Evolutionary conservation across 2,797 vertebrate genomes (phyloP).

Genomic region (Sebastolobus alascanus): DNA sequence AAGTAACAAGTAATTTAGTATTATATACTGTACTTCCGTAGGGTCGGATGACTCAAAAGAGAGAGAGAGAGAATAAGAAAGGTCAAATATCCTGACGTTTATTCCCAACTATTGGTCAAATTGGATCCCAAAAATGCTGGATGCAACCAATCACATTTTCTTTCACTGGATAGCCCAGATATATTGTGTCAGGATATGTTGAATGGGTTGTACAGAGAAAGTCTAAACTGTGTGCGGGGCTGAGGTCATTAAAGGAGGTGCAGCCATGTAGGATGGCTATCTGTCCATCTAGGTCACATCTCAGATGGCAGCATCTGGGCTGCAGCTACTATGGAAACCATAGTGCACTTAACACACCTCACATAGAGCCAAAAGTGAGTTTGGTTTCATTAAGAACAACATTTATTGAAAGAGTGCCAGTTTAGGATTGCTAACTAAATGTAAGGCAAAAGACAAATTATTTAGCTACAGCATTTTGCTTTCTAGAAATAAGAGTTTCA

Average conservation of each 20-base stretch:
- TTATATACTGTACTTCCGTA: not conserved
- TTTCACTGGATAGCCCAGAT: not conserved
- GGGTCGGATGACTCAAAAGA: not conserved
- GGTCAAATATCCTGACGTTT: not conserved
- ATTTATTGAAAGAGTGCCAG: not conserved
- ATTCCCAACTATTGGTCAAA: too few species aligned
- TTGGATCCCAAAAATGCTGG: not conserved
- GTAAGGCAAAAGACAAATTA: not conserved
- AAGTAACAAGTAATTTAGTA: not conserved
- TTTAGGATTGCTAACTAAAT: not conserved
- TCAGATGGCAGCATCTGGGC: not conserved
- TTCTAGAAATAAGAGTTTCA: not conserved
- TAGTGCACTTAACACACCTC: not conserved
- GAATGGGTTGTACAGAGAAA: not conserved
- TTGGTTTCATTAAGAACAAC: not conserved
- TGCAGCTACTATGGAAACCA: not conserved
- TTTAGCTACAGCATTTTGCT: not conserved
- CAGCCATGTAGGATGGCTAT: constrained; percentile 4
- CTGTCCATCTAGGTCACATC: constrained; percentile 54
- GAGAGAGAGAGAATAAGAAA: not conserved
- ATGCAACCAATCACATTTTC: not conserved
- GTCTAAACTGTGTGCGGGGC: not conserved
- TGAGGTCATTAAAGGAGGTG: not conserved
- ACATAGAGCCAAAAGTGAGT: not conserved
- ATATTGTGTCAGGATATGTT: not conserved